Evolutionary conservation across 2,888 invertebrate species (phyloP).

Genomic region (Phyto melanocephala): DNA sequence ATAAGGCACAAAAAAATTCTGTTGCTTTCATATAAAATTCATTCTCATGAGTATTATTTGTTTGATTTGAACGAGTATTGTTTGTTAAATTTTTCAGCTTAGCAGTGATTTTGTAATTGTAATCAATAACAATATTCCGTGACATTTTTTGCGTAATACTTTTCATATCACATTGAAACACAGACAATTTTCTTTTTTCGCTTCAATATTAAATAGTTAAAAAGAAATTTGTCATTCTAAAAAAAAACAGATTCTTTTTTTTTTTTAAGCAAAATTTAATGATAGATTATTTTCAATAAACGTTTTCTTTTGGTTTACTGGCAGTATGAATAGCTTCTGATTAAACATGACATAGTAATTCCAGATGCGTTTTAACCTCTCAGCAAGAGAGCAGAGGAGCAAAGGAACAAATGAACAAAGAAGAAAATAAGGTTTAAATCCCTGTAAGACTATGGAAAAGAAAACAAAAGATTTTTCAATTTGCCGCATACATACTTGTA

Average conservation of each 20-base stretch:
- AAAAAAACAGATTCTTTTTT: neutral
- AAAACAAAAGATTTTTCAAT: neutral
- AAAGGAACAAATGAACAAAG: too few species aligned
- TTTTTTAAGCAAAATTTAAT: neutral
- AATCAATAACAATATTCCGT: constrained; percentile 8
- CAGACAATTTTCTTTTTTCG: neutral
- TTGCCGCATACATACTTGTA: neutral
- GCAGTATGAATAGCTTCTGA: neutral
- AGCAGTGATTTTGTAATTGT: constrained; percentile 30
- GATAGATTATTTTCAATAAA: too few species aligned
- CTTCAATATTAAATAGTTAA: neutral
- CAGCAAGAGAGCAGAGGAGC: neutral
- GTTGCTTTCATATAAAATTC: neutral
- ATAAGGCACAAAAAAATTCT: neutral
- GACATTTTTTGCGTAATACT: neutral
- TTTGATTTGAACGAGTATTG: neutral
- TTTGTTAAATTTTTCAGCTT: neutral
- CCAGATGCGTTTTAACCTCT: neutral
- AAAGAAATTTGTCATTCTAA: constrained; percentile 1
- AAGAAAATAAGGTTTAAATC: neutral
- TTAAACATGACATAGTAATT: constrained; percentile 1
- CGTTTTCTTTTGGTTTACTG: neutral
- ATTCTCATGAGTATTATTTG: neutral
- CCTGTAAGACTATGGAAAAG: neutral
- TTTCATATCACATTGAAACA: neutral